phyloP scores from a whole-genome alignment of 2,888 invertebrate genomes.

The Eustalomyia histrio region DNA sequence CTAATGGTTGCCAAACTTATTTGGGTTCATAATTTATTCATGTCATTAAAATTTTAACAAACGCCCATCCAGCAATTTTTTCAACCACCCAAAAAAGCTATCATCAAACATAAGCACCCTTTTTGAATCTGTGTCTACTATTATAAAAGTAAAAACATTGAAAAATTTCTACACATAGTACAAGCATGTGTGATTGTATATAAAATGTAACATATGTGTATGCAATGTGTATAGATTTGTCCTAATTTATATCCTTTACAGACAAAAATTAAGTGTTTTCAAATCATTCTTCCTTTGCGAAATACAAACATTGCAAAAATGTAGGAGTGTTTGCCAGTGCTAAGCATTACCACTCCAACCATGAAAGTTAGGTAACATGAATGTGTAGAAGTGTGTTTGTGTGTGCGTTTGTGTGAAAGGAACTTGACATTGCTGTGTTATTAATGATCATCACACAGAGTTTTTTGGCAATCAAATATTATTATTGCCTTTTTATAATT shows the following conservation, averaged over 20 bases:
- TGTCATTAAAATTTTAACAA: too few relatives aligned
- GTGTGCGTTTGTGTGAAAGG: neutral
- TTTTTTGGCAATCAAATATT: slow-evolving; percentile 71
- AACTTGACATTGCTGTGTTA: slow-evolving; percentile 69
- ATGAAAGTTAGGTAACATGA: too few relatives aligned
- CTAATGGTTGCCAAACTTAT: too few relatives aligned
- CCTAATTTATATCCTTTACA: slow-evolving; percentile 15
- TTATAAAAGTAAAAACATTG: too few relatives aligned
- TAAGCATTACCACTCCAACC: neutral
- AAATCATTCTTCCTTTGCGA: neutral
- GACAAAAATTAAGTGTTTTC: slow-evolving; percentile 9
- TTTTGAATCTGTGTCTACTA: too few relatives aligned
- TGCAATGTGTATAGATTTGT: neutral
- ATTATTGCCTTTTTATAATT: slow-evolving; percentile 59
- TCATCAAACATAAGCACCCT: too few relatives aligned
- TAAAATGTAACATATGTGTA: too few relatives aligned
- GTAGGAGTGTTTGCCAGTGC: neutral
- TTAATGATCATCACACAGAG: slow-evolving; percentile 71
- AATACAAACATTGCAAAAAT: neutral
- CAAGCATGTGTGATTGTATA: neutral
- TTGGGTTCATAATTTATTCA: too few relatives aligned
- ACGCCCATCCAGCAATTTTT: too few relatives aligned
- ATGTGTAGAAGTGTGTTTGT: neutral
- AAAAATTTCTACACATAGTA: neutral
- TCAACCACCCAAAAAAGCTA: too few relatives aligned